A percentile compares a stretch with the other conserved stretches of the same genome.
Conservation (phyloP, 2,797 vertebrate genomes). For the Falco berigora region DNA sequence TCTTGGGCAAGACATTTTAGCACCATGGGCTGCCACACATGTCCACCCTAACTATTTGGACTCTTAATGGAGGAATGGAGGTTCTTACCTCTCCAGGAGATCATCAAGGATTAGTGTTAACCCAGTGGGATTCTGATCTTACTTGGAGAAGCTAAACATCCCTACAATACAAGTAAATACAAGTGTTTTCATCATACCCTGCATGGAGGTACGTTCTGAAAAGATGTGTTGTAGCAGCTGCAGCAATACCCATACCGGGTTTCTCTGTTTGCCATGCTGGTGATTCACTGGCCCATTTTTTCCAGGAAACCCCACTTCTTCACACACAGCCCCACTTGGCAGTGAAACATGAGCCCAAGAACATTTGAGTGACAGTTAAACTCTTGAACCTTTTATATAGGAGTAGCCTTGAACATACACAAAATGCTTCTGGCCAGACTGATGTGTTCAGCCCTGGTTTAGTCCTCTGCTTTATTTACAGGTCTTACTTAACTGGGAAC, state of each 20-base stretch:
- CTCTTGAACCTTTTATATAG: conserved; percentile 32
- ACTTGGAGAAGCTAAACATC: background rate
- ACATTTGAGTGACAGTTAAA: conserved; percentile 4
- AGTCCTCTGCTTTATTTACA: background rate
- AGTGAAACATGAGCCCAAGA: conserved; percentile 9
- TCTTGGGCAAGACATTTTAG: background rate
- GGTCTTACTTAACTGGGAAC: background rate
- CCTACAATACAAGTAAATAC: background rate
- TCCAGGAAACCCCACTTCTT: background rate
- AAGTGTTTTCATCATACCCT: background rate
- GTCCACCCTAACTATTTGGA: background rate
- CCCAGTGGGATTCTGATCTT: background rate
- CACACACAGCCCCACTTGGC: background rate
- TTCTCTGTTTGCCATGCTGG: background rate
- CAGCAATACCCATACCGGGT: background rate
- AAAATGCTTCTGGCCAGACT: background rate
- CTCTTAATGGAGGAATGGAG: background rate
- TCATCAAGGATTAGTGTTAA: background rate
- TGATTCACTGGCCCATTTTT: background rate
- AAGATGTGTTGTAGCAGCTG: background rate
- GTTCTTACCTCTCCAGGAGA: background rate
- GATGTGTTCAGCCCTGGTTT: background rate
- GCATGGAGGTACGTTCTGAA: background rate
- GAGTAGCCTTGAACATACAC: background rate
- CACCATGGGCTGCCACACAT: background rate